A percentile compares a stretch with the other conserved stretches of the same genome.
Conservation (phyloP, 1,140 invertebrate species). For the Apis florea region DNA sequence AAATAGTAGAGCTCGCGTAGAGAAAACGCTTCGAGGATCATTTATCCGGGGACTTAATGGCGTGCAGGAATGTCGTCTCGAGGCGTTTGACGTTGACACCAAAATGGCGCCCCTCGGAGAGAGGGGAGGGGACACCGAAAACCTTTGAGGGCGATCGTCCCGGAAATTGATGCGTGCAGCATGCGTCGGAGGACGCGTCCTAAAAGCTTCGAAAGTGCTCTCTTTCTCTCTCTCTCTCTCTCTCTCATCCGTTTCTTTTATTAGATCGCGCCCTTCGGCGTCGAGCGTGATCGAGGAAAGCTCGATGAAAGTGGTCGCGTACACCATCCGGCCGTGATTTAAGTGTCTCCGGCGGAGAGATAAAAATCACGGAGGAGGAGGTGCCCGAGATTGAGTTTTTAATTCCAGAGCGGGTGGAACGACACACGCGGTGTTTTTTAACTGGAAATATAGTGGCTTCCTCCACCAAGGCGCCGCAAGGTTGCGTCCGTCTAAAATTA, state of each 20-base stretch:
- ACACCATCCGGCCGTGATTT: neutral
- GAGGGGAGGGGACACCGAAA: no score
- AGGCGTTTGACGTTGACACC: constrained; percentile 59
- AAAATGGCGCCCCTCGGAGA: constrained; percentile 50
- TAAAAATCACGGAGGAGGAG: neutral
- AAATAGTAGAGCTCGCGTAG: constrained; percentile 55
- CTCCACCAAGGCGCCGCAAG: neutral
- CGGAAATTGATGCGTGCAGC: constrained; percentile 55
- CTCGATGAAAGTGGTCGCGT: constrained; percentile 6
- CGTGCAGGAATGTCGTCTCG: constrained; percentile 42
- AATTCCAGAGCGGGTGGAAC: neutral
- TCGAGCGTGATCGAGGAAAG: neutral
- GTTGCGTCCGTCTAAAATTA: constrained; percentile 8
- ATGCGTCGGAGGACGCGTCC: constrained; percentile 30
- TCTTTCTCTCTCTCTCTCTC: constrained; percentile 11
- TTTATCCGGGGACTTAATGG: constrained; percentile 68
- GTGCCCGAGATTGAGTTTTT: constrained; percentile 1
- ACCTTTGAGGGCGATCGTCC: constrained; percentile 45
- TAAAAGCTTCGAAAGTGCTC: constrained; percentile 41
- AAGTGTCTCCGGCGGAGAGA: neutral
- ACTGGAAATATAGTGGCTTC: neutral
- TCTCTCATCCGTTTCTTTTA: constrained; percentile 27
- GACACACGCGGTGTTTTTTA: neutral
- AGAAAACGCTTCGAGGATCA: constrained; percentile 57
- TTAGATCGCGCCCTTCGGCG: constrained; percentile 29